These are phyloP conservation scores for Acanthisitta chloris DNA, from an alignment of 2,113 vertebrate species.

Conservation along the genomic window DNA sequence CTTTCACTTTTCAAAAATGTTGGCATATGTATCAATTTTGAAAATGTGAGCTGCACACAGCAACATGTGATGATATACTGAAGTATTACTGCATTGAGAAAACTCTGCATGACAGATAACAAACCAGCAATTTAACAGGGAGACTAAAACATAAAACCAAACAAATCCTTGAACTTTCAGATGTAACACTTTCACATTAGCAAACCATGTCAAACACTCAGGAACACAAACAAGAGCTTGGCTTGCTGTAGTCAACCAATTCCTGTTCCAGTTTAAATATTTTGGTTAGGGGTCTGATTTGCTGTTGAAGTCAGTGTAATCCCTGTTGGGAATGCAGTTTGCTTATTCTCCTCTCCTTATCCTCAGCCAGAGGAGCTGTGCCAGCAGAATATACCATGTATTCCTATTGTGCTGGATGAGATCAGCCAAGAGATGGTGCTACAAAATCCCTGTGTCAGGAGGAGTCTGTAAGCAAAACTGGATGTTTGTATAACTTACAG, in stretches of 20 bases:
- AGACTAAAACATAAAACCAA: not conserved
- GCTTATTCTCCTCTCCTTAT: not conserved
- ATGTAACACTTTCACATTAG: not conserved
- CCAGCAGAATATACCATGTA: not conserved
- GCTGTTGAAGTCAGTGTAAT: not conserved
- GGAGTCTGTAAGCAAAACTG: not conserved
- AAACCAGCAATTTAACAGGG: not conserved
- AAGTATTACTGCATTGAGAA: not conserved
- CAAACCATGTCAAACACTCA: not conserved
- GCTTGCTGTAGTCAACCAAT: not conserved
- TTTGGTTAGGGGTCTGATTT: constrained; percentile 21
- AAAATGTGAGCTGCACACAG: not conserved
- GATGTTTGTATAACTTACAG: not conserved
- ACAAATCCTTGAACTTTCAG: not conserved
- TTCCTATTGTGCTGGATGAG: not conserved
- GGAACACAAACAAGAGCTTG: not conserved
- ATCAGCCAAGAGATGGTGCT: not conserved
- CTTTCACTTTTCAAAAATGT: not conserved
- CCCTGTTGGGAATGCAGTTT: not conserved
- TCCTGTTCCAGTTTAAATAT: constrained; percentile 38
- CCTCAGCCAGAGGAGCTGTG: not conserved
- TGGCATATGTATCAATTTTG: not conserved
- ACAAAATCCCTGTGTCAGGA: not conserved
- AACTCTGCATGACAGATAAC: not conserved
- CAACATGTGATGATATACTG: not conserved